These are phyloP conservation scores for Acomys russatus DNA, from an alignment of 2,797 vertebrate genomes.

Conservation along the genomic window DNA sequence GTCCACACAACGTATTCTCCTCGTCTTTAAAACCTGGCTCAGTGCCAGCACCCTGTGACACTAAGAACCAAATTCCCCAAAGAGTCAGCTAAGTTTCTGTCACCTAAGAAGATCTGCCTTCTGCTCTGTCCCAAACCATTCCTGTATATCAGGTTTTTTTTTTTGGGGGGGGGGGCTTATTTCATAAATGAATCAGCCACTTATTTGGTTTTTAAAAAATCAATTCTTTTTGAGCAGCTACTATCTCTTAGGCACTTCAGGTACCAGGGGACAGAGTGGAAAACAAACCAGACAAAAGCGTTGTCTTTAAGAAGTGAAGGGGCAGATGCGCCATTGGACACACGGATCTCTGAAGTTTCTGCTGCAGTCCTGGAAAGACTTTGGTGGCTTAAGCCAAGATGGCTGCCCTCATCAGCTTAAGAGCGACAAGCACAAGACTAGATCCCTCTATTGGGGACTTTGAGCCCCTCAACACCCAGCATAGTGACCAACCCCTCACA, in stretches of 20 bases:
- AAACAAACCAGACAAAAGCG: constrained; percentile 12
- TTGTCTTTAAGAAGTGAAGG: neutral
- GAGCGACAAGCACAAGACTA: neutral
- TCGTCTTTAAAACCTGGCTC: neutral
- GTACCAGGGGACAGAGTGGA: neutral
- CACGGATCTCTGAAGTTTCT: neutral
- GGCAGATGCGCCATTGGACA: neutral
- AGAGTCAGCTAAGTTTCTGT: neutral
- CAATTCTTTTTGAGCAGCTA: neutral
- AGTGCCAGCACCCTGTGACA: neutral
- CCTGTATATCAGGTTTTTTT: neutral
- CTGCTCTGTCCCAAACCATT: neutral
- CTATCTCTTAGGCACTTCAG: neutral
- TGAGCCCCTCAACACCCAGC: neutral
- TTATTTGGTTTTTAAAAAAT: neutral
- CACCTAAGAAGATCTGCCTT: neutral
- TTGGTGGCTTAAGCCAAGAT: neutral
- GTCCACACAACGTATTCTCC: neutral
- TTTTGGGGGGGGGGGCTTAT: neutral
- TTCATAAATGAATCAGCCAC: neutral
- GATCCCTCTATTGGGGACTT: neutral
- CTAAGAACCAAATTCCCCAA: neutral
- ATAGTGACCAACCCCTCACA: too few species aligned
- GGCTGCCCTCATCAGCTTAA: neutral
- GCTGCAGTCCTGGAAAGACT: neutral